These are phyloP conservation scores for Drosophila ochracea DNA, from an alignment of 2,888 invertebrate genomes.

Conservation along the genomic window DNA sequence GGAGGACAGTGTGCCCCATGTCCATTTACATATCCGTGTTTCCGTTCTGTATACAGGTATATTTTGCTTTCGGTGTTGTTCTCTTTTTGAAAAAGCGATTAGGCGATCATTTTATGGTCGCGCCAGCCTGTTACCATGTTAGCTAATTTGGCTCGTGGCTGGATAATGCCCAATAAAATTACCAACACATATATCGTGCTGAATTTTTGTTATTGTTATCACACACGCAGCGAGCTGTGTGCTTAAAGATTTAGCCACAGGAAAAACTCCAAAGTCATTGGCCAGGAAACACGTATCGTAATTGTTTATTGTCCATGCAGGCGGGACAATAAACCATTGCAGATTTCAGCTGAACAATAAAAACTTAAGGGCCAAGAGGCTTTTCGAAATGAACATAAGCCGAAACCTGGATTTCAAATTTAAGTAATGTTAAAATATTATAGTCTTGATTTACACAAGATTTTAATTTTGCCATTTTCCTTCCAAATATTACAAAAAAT, in stretches of 20 bases:
- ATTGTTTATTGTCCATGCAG: too few relatives aligned
- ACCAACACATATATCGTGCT: constrained; percentile 28
- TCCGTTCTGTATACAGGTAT: constrained; percentile 22
- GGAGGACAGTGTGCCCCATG: constrained; percentile 14
- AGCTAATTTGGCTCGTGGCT: constrained; percentile 45
- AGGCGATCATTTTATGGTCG: constrained; percentile 49
- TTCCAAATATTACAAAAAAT: not conserved
- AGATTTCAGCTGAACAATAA: not conserved
- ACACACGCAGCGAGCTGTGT: constrained; percentile 14
- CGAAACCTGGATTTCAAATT: not conserved
- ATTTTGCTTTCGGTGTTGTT: constrained; percentile 10
- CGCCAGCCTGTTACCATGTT: constrained; percentile 28
- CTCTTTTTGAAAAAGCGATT: constrained; percentile 45
- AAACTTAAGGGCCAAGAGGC: not conserved
- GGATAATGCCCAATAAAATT: constrained; percentile 53
- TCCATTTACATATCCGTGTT: constrained; percentile 30
- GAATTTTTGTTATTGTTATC: constrained; percentile 33
- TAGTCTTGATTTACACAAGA: not conserved
- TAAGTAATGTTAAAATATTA: not conserved
- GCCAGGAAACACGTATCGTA: not conserved
- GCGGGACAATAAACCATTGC: constrained; percentile 6
- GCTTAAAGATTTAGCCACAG: constrained; percentile 3
- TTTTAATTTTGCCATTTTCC: not conserved
- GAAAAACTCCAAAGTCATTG: constrained; percentile 20
- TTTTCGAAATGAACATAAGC: not conserved